Evolutionary conservation across 1,140 invertebrate genomes (phyloP).

Genomic region (Chymomyza costata): DNA sequence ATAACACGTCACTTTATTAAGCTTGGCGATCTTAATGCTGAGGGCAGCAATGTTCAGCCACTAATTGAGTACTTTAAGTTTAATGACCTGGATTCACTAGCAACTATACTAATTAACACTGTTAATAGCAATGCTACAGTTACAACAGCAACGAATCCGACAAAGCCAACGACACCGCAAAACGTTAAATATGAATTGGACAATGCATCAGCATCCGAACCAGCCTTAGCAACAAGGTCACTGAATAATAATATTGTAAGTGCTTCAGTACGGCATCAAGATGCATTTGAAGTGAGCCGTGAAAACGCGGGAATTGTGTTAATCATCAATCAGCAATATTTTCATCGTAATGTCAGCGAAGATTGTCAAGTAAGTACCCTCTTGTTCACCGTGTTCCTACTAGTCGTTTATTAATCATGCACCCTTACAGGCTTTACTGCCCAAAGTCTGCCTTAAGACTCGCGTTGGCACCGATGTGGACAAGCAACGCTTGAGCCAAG

Average conservation of each 20-base stretch:
- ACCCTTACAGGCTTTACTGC: slow-evolving; percentile 23
- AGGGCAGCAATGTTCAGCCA: slow-evolving; percentile 44
- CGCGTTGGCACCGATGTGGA: slow-evolving; percentile 62
- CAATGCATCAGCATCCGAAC: not conserved
- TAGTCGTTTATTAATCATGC: not conserved
- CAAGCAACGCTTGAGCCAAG: slow-evolving; percentile 22
- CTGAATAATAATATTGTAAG: not conserved
- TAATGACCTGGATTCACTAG: slow-evolving; percentile 44
- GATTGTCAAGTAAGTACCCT: slow-evolving; percentile 17
- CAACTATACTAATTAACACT: slow-evolving; percentile 43
- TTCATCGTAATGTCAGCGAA: slow-evolving; percentile 35
- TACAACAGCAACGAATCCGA: not conserved
- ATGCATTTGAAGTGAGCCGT: slow-evolving; percentile 27
- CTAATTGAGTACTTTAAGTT: slow-evolving; percentile 63
- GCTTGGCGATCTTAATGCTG: slow-evolving; percentile 42
- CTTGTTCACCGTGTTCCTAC: not conserved
- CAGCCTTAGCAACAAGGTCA: not conserved
- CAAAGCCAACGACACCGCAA: not conserved
- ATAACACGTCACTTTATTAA: slow-evolving; percentile 34
- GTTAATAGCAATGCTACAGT: slow-evolving; percentile 39
- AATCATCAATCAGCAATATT: slow-evolving; percentile 65
- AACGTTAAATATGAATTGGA: slow-evolving; percentile 5
- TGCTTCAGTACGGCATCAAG: not conserved
- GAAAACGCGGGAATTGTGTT: slow-evolving; percentile 52
- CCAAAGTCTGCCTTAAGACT: slow-evolving; percentile 4